Base-by-base conservation (phyloP, 2,888 invertebrate species). In the Nymphalis polychloros region DNA sequence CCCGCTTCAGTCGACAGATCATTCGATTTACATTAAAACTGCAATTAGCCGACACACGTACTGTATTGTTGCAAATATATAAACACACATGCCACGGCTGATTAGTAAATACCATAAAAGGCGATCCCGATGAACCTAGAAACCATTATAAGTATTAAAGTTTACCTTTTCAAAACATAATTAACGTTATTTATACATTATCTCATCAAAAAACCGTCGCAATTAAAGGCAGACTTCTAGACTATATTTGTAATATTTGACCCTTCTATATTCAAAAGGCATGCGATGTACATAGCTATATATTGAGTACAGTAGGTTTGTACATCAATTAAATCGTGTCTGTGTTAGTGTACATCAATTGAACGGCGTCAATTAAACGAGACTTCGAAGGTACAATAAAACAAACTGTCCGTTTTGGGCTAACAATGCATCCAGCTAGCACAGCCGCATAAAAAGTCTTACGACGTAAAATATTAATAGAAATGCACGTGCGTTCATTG, bases 401-500 rank as follows among this genome's bases (percentile, higher is more conserved):
- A 90, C 88, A 88, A 86, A 86, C 85, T 84, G 82, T 81, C 81
- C 83, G 79, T 78, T 70, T 76, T 76, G 77, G 68, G 77, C 72
- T 82, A 86, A 89, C 89, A 89, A 90, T 87, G 82, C 85, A 72
- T 80, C 81, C 81, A 77, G 72, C 77, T 81, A 82, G 82, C 82
- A 79, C 80, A 77, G 77, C 17, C 35, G 81, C 81, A 86, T 85
- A 89, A 90, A 91, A 91, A 88, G 87, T 81, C 84, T 84, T 84
- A 82, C 84, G 81, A 89, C 90, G 91, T 91, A 92, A 92, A 92
- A 92, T 92, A 92, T 92, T 92, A 92, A 92, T 92, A 92, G 92
- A 92, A 92, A 91, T 91, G 91, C 92, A 91, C 91, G 92, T 90
- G 90, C 84, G 90, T 89, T 92, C 91, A 91, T 91, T 92, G 90